Conservation (phyloP, 2,888 invertebrate genomes). For the Apamea anceps region DNA sequence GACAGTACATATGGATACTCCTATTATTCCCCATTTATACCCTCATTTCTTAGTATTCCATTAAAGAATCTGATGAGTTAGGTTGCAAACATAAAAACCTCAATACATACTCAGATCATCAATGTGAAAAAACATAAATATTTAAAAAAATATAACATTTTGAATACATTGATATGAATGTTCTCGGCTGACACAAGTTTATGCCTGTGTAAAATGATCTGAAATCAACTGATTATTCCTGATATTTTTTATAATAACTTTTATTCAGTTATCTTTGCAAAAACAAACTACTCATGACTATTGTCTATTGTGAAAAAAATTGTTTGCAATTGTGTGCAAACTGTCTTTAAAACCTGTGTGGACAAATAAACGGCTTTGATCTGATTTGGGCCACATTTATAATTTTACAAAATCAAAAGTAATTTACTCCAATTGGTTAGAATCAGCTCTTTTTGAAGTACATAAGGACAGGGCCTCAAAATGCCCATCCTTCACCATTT, state of each 20-base stretch:
- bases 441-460: neutral
- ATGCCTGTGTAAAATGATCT: neutral
- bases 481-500: neutral
- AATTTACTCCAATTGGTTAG: neutral
- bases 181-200: neutral
- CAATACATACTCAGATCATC: neutral
- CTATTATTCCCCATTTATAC: neutral
- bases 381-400: neutral
- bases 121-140: neutral
- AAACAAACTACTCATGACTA: neutral
- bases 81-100: neutral
- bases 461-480: too few species aligned
- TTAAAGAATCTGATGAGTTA: neutral
- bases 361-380: neutral
- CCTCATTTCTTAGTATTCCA: neutral
- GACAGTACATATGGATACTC: neutral
- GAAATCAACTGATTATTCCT: constrained; percentile 21
- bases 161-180: neutral
- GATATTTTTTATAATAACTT: constrained; percentile 1
- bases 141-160: neutral
- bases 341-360: neutral
- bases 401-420: neutral
- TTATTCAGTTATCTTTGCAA: neutral
- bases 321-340: neutral
- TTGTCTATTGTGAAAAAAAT: neutral